phyloP scores from a whole-genome alignment of 2,797 vertebrate species.

The Lagorchestes hirsutus region DNA sequence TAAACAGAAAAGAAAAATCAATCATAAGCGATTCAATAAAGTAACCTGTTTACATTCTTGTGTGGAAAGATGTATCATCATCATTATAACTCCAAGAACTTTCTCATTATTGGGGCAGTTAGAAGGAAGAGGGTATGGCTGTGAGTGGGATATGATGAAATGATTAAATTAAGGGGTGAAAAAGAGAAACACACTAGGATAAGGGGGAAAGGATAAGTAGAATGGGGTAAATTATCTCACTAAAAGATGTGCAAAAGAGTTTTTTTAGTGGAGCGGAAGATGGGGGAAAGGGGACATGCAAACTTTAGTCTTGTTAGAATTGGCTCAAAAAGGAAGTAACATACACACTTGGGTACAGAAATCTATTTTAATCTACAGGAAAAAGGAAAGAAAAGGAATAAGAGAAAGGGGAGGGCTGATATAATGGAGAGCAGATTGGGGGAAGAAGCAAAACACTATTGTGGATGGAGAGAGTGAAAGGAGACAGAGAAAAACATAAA shows the following conservation, averaged over 20 bases:
- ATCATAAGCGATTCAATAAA: too few relatives aligned
- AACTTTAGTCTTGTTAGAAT: neutral
- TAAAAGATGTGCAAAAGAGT: neutral
- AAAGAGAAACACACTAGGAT: neutral
- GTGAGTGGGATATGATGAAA: too few relatives aligned
- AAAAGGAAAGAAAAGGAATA: neutral
- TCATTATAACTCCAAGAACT: too few relatives aligned
- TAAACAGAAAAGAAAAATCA: too few relatives aligned
- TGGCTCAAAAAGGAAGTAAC: neutral
- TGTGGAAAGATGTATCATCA: too few relatives aligned
- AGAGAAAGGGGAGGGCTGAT: neutral
- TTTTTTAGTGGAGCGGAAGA: neutral
- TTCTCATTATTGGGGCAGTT: too few relatives aligned
- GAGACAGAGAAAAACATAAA: too few relatives aligned
- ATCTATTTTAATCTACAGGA: too few relatives aligned
- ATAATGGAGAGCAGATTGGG: neutral
- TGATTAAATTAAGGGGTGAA: neutral
- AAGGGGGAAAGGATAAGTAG: neutral
- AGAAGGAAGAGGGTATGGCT: too few relatives aligned
- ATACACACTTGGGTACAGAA: neutral
- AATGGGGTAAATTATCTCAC: neutral
- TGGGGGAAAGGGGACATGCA: neutral
- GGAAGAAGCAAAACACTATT: neutral
- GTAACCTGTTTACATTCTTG: too few relatives aligned
- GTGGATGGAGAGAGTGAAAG: neutral